phyloP scores from a whole-genome alignment of 2,797 vertebrate species.

The Falco rusticolus region DNA sequence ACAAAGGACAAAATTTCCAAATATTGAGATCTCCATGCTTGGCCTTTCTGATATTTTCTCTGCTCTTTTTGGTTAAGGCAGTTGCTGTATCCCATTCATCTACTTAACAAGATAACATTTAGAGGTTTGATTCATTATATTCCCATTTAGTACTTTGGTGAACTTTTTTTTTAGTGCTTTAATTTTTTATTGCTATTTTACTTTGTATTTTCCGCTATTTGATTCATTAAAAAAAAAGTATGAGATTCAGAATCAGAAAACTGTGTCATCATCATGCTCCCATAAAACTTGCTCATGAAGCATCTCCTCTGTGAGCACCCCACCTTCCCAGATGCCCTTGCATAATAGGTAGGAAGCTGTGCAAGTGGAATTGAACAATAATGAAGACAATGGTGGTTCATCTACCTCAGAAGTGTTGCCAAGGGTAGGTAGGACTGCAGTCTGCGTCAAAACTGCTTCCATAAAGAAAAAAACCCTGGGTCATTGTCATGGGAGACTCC shows the following conservation, averaged over 20 bases:
- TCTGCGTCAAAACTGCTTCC: neutral
- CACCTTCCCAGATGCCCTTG: accelerated
- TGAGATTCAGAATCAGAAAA: neutral
- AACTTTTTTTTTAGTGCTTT: neutral
- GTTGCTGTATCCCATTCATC: neutral
- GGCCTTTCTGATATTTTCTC: neutral
- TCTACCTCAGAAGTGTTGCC: neutral
- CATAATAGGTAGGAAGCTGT: too few relatives aligned
- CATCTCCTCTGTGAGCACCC: neutral
- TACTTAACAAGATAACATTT: slow-evolving; percentile 6
- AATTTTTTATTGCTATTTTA: neutral
- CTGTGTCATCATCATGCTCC: neutral
- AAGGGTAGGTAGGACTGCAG: neutral
- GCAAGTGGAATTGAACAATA: too few relatives aligned
- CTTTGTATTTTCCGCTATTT: neutral
- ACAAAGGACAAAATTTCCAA: slow-evolving; percentile 7
- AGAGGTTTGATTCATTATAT: slow-evolving; percentile 7
- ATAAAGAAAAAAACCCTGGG: neutral
- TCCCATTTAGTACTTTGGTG: neutral
- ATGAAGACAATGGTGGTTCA: too few relatives aligned
- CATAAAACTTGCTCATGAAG: neutral
- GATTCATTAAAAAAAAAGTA: neutral
- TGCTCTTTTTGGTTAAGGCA: neutral
- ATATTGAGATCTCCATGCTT: neutral
- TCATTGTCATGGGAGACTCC: neutral